These are phyloP conservation scores for Colossoma macropomum DNA, from an alignment of 2,113 vertebrate species.

Conservation along the genomic window DNA sequence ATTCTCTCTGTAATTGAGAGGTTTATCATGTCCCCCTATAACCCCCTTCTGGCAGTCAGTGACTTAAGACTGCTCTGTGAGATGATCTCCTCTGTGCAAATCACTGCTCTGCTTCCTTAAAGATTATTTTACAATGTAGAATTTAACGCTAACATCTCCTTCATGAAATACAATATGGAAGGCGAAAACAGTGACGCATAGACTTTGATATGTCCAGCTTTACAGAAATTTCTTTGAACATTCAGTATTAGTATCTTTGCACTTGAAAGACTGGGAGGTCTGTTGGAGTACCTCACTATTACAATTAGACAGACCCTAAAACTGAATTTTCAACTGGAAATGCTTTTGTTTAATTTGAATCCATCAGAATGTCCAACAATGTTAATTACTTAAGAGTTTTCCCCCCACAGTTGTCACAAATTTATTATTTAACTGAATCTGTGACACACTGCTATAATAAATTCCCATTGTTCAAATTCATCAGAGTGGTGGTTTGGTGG, in stretches of 20 bases:
- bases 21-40: background rate
- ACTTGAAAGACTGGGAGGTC: too few species aligned
- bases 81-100: conserved; percentile 16
- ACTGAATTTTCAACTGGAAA: background rate
- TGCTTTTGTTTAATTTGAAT: background rate
- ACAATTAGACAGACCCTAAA: background rate
- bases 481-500: background rate
- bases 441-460: background rate
- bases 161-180: background rate
- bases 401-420: background rate
- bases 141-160: background rate
- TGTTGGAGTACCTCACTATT: background rate
- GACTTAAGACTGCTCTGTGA: background rate
- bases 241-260: background rate
- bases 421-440: background rate
- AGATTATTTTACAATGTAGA: background rate
- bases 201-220: background rate
- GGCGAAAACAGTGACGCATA: background rate
- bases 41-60: background rate
- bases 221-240: background rate
- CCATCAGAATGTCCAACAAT: too few species aligned
- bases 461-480: background rate
- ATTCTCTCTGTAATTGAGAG: background rate
- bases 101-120: conserved; percentile 2
- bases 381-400: too few species aligned